These are phyloP conservation scores for Pseudomyrmex dendroicus DNA, from an alignment of 1,140 invertebrate genomes.

Conservation along the genomic window DNA sequence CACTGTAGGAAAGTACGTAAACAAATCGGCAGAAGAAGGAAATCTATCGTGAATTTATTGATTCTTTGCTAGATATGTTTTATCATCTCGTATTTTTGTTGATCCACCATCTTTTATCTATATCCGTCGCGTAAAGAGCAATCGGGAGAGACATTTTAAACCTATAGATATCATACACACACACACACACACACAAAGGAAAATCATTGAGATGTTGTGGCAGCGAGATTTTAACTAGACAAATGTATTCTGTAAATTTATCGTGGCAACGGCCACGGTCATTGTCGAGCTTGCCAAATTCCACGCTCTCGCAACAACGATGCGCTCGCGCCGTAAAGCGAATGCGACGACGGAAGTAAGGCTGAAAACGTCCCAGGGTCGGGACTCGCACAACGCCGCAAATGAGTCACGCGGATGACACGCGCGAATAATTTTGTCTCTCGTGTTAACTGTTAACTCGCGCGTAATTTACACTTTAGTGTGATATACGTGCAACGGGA, in stretches of 20 bases:
- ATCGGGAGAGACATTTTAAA: neutral
- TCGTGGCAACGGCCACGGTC: slow-evolving; percentile 10
- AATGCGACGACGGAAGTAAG: slow-evolving; percentile 57
- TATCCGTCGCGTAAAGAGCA: neutral
- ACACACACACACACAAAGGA: neutral
- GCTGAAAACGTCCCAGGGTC: slow-evolving; percentile 41
- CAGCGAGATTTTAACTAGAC: neutral
- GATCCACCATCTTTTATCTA: neutral
- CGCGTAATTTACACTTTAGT: slow-evolving; percentile 33
- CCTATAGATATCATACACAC: too few relatives aligned
- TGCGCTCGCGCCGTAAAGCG: slow-evolving; percentile 28
- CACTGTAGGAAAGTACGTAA: slow-evolving; percentile 22
- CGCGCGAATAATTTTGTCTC: slow-evolving; percentile 25
- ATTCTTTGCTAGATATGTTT: slow-evolving; percentile 8
- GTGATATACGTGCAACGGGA: neutral
- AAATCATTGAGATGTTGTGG: neutral
- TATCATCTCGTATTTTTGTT: slow-evolving; percentile 6
- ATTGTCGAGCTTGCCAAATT: slow-evolving; percentile 30
- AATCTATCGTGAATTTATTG: slow-evolving; percentile 48
- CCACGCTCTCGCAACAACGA: slow-evolving; percentile 3
- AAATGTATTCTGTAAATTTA: slow-evolving; percentile 21
- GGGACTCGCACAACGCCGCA: slow-evolving; percentile 50
- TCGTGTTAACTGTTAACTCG: slow-evolving; percentile 5
- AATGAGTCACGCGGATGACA: slow-evolving; percentile 64
- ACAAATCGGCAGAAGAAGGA: slow-evolving; percentile 41